Base-by-base conservation (phyloP, 2,888 invertebrate species). In the Drosophila atripex region DNA sequence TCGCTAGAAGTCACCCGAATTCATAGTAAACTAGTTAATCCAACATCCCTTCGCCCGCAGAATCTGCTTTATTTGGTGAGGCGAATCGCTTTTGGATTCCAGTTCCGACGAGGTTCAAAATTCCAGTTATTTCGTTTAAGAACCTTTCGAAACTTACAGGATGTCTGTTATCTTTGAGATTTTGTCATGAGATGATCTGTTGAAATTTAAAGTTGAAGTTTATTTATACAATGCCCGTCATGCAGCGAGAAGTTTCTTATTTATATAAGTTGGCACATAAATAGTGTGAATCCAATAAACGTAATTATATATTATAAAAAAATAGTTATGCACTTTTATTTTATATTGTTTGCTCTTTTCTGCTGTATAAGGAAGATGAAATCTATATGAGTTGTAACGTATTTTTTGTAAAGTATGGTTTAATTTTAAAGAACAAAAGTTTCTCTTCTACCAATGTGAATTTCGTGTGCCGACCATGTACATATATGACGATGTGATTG, bases 201-300 rank as follows among this genome's bases (percentile, higher is more conserved):
- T 43, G 23, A 54, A 54, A 32, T 45, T 45, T 6, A 11, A 45
- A 54, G 54, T 32, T 21, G 11, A 21, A 43, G 54, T 32, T 54
- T 32, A 41, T n/a, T n/a, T n/a, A n/a, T n/a, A n/a, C n/a, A n/a
- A n/a, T n/a, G n/a, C n/a, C n/a, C n/a, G n/a, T n/a, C n/a, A n/a
- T n/a, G n/a, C n/a, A n/a, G n/a, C n/a, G n/a, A n/a, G n/a, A 14
- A 28, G 50, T 51, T 51, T 57, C 14, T 51, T 41, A 57, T 51
- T 57, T 57, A 39, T 46, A 64, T 57, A 12, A 14, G 7, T 35
- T 35, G 35, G 14, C 38, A n/a, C 28, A 50, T 21, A 46, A 72
- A 72, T 76, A 76, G 63, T 72, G 52, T 76, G 82, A 82, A 78
- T 65, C 25, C 56, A 65, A 73, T 70, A 82, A 54, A 70, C 23